A percentile compares a stretch with the other conserved stretches of the same genome.
phyloP scores from a whole-genome alignment of 2,888 invertebrate genomes.

The Camponotus fellah region DNA sequence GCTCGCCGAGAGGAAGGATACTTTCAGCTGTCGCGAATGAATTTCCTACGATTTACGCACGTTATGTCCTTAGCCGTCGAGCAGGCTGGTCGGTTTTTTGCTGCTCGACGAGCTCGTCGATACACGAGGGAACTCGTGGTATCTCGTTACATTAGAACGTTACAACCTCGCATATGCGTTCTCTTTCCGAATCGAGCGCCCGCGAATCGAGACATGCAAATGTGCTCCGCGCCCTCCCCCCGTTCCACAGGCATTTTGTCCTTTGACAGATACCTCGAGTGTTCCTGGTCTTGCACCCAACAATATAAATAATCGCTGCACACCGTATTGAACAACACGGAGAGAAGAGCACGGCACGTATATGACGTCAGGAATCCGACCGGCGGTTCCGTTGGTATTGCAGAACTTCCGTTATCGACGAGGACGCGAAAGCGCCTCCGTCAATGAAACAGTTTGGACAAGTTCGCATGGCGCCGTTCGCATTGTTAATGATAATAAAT shows the following conservation, averaged over 20 bases:
- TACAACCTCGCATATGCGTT: not conserved
- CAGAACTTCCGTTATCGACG: slow-evolving; percentile 35
- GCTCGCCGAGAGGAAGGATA: not conserved
- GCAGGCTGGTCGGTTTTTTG: not conserved
- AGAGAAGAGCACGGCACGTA: slow-evolving; percentile 68
- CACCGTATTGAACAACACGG: slow-evolving; percentile 76
- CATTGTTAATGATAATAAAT: no score
- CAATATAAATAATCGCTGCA: slow-evolving; percentile 62
- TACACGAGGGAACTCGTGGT: not conserved
- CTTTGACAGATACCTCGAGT: slow-evolving; percentile 61
- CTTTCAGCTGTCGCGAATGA: not conserved
- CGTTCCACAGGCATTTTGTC: not conserved
- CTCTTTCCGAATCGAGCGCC: not conserved
- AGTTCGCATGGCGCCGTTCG: no score
- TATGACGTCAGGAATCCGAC: slow-evolving; percentile 76
- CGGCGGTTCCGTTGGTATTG: slow-evolving; percentile 59
- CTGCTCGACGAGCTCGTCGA: not conserved
- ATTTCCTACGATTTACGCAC: not conserved
- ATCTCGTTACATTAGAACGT: slow-evolving; percentile 6
- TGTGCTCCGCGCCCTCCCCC: not conserved
- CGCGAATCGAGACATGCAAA: not conserved
- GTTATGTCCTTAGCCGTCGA: not conserved
- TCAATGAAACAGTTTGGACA: not conserved
- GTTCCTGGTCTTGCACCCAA: not conserved
- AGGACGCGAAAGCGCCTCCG: not conserved